Percentiles rank a stretch among this genome's conserved stretches.
These are phyloP conservation scores for Bungarus multicinctus DNA, from an alignment of 2,113 vertebrate genomes.

Conservation along the genomic window DNA sequence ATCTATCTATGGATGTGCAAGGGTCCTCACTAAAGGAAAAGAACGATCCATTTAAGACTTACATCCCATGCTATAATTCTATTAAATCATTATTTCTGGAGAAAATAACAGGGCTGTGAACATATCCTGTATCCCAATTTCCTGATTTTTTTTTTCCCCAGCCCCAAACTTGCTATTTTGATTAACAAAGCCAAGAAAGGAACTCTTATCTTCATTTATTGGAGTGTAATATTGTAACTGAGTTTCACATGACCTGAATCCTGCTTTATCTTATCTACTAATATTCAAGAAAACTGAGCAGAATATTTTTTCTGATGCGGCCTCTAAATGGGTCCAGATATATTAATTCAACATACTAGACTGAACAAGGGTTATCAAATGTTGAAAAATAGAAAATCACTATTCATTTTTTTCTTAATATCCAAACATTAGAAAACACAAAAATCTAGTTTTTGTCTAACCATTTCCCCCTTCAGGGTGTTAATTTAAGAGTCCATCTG, in stretches of 20 bases:
- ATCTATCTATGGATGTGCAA: too few species aligned
- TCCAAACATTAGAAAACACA: background rate
- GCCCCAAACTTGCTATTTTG: background rate
- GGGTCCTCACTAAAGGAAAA: background rate
- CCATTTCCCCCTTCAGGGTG: too few species aligned
- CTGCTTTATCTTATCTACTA: background rate
- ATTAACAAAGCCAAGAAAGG: background rate
- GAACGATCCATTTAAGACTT: background rate
- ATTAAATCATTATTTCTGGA: background rate
- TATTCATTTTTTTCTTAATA: background rate
- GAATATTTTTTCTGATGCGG: background rate
- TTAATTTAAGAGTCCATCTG: constrained; percentile 1
- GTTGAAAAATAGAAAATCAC: background rate
- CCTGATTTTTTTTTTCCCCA: background rate
- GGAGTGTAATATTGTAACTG: background rate
- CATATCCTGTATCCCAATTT: background rate
- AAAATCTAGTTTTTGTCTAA: background rate
- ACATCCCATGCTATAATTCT: background rate
- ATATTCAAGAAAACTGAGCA: background rate
- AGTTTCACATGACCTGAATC: background rate
- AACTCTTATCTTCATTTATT: background rate
- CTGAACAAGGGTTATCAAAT: background rate
- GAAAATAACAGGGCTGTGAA: background rate
- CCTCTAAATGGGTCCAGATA: background rate
- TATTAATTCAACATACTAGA: background rate